A percentile compares a stretch with the other conserved stretches of the same genome.
Conservation (phyloP, 2,113 vertebrate genomes). For the Trinectes maculatus region DNA sequence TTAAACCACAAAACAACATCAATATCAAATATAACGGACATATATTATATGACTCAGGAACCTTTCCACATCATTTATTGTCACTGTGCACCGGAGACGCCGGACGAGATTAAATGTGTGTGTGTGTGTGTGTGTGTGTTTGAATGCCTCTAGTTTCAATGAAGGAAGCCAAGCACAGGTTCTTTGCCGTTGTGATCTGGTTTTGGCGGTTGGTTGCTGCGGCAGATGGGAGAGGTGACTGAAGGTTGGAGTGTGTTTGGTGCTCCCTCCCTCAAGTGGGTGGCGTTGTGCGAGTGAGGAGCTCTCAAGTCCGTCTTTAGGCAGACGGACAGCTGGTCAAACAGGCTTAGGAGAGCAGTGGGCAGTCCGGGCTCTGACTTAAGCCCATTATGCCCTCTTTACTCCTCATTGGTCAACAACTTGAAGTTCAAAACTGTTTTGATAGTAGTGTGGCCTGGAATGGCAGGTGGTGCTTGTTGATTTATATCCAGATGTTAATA, state of each 20-base stretch:
- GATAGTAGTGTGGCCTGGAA: constrained; percentile 23
- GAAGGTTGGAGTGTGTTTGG: constrained; percentile 52
- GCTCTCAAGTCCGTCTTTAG: constrained; percentile 63
- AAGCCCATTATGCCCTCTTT: constrained; percentile 76
- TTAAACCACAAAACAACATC: too few species aligned
- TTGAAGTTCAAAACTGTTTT: constrained; percentile 65
- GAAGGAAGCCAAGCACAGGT: constrained; percentile 40
- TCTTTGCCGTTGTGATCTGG: constrained; percentile 59
- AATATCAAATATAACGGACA: too few species aligned
- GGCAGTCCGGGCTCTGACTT: constrained; percentile 72
- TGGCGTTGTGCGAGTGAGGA: constrained; percentile 33
- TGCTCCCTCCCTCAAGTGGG: constrained; percentile 60
- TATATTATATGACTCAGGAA: not conserved
- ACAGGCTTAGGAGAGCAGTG: constrained; percentile 79
- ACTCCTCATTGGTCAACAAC: constrained; percentile 62
- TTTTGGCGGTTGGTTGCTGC: constrained; percentile 69
- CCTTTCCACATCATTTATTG: not conserved
- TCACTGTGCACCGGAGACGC: not conserved
- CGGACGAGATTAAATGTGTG: constrained; percentile 1
- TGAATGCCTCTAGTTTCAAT: constrained; percentile 27
- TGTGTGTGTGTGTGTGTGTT: too few species aligned
- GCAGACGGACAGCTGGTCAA: constrained; percentile 82
- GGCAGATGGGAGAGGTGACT: constrained; percentile 62
- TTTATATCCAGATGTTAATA: constrained; percentile 8
- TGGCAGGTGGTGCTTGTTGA: constrained; percentile 21